phyloP scores from a whole-genome alignment of 1,140 invertebrate species.

The Bombus polaris region DNA sequence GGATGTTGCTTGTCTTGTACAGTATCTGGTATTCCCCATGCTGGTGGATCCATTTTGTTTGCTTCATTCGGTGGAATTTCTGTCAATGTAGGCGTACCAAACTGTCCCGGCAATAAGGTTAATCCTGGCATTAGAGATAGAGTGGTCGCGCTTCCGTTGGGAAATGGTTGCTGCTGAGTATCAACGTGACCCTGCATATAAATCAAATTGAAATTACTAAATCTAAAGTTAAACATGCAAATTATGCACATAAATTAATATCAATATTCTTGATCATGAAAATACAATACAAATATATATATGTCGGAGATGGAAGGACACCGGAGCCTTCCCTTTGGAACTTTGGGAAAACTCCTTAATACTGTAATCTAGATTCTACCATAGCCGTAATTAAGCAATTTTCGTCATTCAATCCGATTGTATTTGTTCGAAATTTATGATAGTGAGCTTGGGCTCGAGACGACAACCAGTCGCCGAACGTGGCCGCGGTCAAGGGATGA shows the following conservation, averaged over 20 bases:
- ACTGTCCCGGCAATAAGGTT: constrained; percentile 78
- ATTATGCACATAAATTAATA: not conserved
- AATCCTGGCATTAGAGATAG: constrained; percentile 78
- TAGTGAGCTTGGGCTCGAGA: too few species aligned
- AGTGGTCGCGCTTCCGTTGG: constrained; percentile 77
- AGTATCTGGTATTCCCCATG: constrained; percentile 79
- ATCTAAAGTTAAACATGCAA: not conserved
- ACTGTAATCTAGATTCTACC: too few species aligned
- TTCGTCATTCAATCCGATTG: too few species aligned
- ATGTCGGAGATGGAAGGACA: too few species aligned
- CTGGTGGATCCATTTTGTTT: constrained; percentile 78
- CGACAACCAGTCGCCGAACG: too few species aligned
- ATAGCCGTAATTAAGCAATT: too few species aligned
- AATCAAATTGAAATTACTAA: not conserved
- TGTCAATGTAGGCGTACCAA: constrained; percentile 71
- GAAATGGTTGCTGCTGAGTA: constrained; percentile 77
- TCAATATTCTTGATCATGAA: not conserved
- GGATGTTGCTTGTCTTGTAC: constrained; percentile 81
- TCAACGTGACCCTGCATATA: constrained; percentile 76
- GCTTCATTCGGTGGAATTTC: constrained; percentile 79
- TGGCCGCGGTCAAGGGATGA: too few species aligned
- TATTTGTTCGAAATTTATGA: too few species aligned
- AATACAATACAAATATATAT: too few species aligned
- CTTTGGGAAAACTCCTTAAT: too few species aligned
- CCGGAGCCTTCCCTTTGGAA: too few species aligned